Conservation (phyloP, 2,888 invertebrate genomes). For the Brachyptera risi region DNA sequence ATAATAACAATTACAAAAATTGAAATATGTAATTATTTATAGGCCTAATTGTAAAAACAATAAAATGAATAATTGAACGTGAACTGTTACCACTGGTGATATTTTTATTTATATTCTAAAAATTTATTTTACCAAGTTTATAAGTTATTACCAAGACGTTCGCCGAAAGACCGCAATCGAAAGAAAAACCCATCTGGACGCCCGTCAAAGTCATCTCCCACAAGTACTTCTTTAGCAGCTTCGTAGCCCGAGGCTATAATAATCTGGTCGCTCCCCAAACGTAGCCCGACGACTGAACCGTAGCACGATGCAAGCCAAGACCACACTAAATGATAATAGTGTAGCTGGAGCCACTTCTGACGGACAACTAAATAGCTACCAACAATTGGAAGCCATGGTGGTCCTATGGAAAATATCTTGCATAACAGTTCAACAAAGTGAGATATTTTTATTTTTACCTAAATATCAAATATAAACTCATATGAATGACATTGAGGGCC, state of each 20-base stretch:
- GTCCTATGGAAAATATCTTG: no score
- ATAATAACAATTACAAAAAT: no score
- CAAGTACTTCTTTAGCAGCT: constrained; percentile 57
- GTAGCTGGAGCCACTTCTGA: constrained; percentile 40
- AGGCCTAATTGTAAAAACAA: neutral
- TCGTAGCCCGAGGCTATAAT: constrained; percentile 60
- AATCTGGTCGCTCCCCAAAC: constrained; percentile 57
- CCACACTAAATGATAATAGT: constrained; percentile 58
- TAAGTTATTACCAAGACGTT: constrained; percentile 58
- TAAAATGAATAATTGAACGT: no score
- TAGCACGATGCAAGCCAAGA: constrained; percentile 54
- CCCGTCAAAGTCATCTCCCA: constrained; percentile 61
- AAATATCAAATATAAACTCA: neutral
- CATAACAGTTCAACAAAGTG: constrained; percentile 24
- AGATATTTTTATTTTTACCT: no score
- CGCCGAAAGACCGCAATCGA: constrained; percentile 60
- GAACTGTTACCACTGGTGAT: no score
- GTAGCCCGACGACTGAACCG: constrained; percentile 62
- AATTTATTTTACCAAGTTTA: no score
- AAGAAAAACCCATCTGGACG: constrained; percentile 69
- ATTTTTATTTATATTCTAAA: no score
- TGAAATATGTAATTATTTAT: neutral
- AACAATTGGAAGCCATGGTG: constrained; percentile 52
- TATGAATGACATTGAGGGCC: neutral
- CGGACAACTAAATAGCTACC: constrained; percentile 48